Conservation (phyloP, 2,888 invertebrate species). For the Erebia palarica region DNA sequence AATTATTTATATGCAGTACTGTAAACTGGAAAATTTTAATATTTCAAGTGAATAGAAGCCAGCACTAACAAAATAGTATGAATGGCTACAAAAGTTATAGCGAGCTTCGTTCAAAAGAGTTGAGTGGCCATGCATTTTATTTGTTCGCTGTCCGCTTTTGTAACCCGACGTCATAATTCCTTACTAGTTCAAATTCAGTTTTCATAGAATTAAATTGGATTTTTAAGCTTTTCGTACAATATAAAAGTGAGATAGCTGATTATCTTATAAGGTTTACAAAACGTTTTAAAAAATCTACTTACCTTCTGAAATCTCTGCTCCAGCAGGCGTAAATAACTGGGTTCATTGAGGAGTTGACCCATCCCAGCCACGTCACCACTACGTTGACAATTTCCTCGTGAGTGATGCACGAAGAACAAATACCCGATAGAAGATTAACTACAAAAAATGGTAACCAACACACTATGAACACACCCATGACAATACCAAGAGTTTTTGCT, state of each 20-base stretch:
- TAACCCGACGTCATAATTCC: constrained; percentile 25
- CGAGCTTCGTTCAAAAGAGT: constrained; percentile 33
- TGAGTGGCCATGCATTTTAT: constrained; percentile 37
- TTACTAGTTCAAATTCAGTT: constrained; percentile 34
- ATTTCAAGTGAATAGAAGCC: constrained; percentile 9
- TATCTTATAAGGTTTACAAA: background rate
- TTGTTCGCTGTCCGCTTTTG: constrained; percentile 30
- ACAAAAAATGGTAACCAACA: constrained; percentile 99
- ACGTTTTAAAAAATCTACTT: constrained; percentile 46
- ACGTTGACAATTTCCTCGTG: constrained; percentile 94
- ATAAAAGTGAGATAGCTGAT: background rate
- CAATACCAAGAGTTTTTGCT: constrained; percentile 97
- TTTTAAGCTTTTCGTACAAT: constrained; percentile 5
- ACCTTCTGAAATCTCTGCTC: constrained; percentile 98
- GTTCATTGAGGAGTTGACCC: constrained; percentile 98
- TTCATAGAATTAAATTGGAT: constrained; percentile 28
- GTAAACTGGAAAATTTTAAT: constrained; percentile 10
- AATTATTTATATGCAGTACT: background rate
- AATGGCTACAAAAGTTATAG: constrained; percentile 27
- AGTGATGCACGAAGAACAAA: constrained; percentile 93
- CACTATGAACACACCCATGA: constrained; percentile 98
- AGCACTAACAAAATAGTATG: constrained; percentile 25
- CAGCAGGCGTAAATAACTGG: constrained; percentile 99
- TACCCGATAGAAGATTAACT: constrained; percentile 94
- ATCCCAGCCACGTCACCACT: constrained; percentile 96